Evolutionary conservation across 2,888 invertebrate genomes (phyloP), one percentile per base, ranked within the genome.

Genomic region (Steinernema carpocapsae): DNA sequence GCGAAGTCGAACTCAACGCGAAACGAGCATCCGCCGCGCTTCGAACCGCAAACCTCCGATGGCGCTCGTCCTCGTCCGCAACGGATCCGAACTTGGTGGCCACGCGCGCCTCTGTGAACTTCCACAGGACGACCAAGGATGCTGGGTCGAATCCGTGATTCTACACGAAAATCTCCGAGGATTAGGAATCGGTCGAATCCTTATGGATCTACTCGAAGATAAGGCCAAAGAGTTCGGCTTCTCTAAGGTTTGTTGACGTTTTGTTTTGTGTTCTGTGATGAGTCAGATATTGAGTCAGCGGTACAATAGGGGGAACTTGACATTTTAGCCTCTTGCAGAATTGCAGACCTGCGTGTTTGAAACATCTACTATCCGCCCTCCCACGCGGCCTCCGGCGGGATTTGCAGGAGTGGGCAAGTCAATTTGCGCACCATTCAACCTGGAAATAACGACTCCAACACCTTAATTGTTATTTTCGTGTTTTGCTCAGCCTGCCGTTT

Each of bases 111-210:
- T 72, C 46, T 72, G 72, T 26, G 48, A 10, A n/a, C 17, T 72
- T 14, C 72, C 72, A 4, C 51, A 72, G 14, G 56, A 72, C 72
- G 26, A 7, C 29, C 24, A 46, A 4, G 72, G 48, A 7, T 72
- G 72, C 51, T 72, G 72, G 72, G 51, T 72, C 4, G 72, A 72
- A 17, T 72, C 72, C 3, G 72, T 72, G 46, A 72, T 72, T 45
- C 43, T 72, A 1, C 72, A 37, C 22, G 42, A 72, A 19, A 29
- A 46, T 17, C 72, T 72, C 32, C 51, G 72, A 52, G 72, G 72
- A 4, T n/a, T 12, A 10, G 72, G 72, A 29, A 22, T 72, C 37
- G 72, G 72, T 7, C 46, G 72, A 12, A 12, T 72, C n/a, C 72
- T 72, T 3, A 72, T 72, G 72, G 56, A 72, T 10, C 10, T 22